Conservation (phyloP, 2,888 invertebrate genomes). For the Macaria notata region DNA sequence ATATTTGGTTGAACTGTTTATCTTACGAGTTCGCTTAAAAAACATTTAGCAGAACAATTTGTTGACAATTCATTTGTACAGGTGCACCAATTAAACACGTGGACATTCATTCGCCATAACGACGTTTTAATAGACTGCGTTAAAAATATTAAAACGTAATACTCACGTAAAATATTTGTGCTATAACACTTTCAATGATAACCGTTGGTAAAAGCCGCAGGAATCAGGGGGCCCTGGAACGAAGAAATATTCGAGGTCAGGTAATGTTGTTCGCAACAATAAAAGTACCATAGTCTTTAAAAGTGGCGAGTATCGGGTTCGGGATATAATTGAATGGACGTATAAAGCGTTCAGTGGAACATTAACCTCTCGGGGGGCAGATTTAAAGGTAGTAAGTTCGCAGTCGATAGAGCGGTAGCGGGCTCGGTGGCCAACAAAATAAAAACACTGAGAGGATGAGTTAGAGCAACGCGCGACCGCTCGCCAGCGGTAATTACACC, state of each 20-base stretch:
- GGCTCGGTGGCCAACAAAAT: constrained; percentile 74
- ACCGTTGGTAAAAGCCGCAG: constrained; percentile 99
- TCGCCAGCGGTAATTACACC: constrained; percentile 81
- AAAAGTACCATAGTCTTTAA: constrained; percentile 33
- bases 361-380: constrained; percentile 73
- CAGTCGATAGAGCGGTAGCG: constrained; percentile 77
- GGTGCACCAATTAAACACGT: constrained; percentile 51
- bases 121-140: constrained; percentile 65
- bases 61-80: constrained; percentile 51
- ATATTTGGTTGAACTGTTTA: constrained; percentile 28
- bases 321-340: constrained; percentile 67
- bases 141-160: constrained; percentile 60
- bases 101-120: constrained; percentile 60
- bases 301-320: constrained; percentile 48
- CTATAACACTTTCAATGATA: constrained; percentile 92
- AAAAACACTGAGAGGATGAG: constrained; percentile 79
- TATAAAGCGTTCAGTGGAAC: constrained; percentile 69
- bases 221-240: constrained; percentile 97
- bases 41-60: constrained; percentile 54
- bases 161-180: constrained; percentile 81
- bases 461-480: constrained; percentile 79
- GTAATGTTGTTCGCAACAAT: constrained; percentile 20
- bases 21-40: constrained; percentile 50
- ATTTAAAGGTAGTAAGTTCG: constrained; percentile 78
- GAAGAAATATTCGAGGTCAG: constrained; percentile 44